Percentiles rank a stretch among this genome's conserved stretches.
phyloP scores from a whole-genome alignment of 2,797 vertebrate species.

The Pipistrellus pipistrellus region DNA sequence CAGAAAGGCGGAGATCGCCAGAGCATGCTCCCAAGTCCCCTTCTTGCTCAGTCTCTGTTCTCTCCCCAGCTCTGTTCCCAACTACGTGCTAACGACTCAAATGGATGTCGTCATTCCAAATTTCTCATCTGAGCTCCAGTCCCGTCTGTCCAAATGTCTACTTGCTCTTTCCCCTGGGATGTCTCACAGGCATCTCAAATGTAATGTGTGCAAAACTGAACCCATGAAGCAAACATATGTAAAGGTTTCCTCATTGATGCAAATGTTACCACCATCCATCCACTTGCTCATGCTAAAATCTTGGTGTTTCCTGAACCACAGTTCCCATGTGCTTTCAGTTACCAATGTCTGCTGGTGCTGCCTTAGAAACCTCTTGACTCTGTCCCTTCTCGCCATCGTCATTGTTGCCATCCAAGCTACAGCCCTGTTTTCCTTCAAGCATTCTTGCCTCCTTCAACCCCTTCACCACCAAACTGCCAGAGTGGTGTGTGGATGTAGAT shows the following conservation, averaged over 20 bases:
- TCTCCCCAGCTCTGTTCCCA: neutral
- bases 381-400: neutral
- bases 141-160: neutral
- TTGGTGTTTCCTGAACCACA: neutral
- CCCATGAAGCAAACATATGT: neutral
- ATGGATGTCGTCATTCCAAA: neutral
- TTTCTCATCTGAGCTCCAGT: conserved; percentile 25
- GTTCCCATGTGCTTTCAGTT: neutral
- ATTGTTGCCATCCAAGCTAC: neutral
- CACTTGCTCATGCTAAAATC: neutral
- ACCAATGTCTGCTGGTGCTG: neutral
- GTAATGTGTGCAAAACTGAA: neutral
- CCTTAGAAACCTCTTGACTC: neutral
- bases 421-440: neutral
- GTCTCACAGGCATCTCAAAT: neutral
- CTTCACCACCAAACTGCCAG: neutral
- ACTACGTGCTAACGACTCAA: neutral
- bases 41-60: neutral
- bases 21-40: neutral
- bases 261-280: neutral
- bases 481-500: neutral
- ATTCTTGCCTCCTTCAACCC: neutral
- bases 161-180: neutral
- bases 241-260: neutral
- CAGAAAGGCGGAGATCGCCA: neutral